These are phyloP conservation scores for Pristiophorus japonicus DNA, from an alignment of 2,113 vertebrate species.

Conservation along the genomic window DNA sequence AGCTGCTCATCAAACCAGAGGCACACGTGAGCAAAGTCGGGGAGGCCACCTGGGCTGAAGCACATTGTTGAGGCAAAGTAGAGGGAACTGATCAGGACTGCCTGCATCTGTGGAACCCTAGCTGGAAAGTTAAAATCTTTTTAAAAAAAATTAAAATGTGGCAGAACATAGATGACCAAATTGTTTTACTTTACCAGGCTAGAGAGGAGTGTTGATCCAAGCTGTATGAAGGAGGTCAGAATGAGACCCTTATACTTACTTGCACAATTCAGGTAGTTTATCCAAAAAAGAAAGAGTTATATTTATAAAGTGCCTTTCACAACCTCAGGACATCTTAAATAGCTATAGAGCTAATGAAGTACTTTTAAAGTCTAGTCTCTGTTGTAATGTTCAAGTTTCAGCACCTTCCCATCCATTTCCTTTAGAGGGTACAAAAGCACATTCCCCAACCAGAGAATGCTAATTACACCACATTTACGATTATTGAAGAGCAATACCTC, in stretches of 20 bases:
- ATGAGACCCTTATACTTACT: slow-evolving; percentile 89
- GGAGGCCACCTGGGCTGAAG: background rate
- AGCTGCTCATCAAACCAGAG: background rate
- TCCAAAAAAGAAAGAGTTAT: slow-evolving; percentile 58
- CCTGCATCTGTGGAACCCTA: background rate
- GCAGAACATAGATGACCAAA: background rate
- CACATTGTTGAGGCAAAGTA: background rate
- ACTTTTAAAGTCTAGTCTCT: too few species aligned
- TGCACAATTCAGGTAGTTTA: slow-evolving; percentile 80
- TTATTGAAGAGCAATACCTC: background rate
- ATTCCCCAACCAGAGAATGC: background rate
- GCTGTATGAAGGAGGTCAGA: slow-evolving; percentile 81
- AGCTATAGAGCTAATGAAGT: too few species aligned
- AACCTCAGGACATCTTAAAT: too few species aligned
- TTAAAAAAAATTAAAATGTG: too few species aligned
- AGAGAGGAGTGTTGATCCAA: slow-evolving; percentile 85
- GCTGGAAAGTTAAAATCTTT: background rate
- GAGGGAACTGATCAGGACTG: background rate
- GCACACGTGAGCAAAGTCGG: background rate
- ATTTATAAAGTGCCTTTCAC: too few species aligned
- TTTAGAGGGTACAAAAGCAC: slow-evolving; percentile 43
- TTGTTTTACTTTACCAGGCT: slow-evolving; percentile 67
- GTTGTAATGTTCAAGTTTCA: slow-evolving; percentile 63
- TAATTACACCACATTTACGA: background rate
- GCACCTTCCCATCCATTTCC: slow-evolving; percentile 94